Evolutionary conservation across 2,888 invertebrate species (phyloP).

Genomic region (Cactoblastis cactorum): DNA sequence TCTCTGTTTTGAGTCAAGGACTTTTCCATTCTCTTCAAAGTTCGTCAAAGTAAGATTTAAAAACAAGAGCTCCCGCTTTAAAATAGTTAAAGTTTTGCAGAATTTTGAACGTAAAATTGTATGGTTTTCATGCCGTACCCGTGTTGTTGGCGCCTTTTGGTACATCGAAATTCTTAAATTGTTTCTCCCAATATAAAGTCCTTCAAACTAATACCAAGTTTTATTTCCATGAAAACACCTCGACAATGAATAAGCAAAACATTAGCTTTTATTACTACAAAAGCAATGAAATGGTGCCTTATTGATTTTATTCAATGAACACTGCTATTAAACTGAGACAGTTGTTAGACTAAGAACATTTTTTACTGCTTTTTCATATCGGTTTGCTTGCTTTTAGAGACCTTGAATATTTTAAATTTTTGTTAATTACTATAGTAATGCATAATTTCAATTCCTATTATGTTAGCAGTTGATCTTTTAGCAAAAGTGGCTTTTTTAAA

Average conservation of each 20-base stretch:
- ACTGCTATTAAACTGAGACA: conserved; percentile 18
- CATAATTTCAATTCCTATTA: no score
- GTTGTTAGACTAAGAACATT: not conserved
- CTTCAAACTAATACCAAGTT: not conserved
- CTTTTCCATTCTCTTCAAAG: no score
- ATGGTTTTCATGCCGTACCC: conserved; percentile 20
- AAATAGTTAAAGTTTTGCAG: conserved; percentile 20
- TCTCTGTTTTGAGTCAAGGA: no score
- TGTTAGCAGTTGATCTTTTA: no score
- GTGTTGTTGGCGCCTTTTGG: not conserved
- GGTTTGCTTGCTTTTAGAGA: not conserved
- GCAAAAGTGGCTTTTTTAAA: no score
- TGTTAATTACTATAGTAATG: no score
- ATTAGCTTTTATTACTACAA: conserved; percentile 3
- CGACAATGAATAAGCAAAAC: not conserved
- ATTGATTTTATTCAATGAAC: conserved; percentile 26
- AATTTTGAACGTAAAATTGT: conserved; percentile 22
- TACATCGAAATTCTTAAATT: conserved; percentile 12
- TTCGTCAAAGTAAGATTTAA: not conserved
- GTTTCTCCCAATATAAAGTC: conserved; percentile 2
- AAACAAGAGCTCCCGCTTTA: conserved; percentile 1
- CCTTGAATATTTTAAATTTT: no score
- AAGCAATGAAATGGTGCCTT: not conserved
- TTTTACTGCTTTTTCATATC: not conserved
- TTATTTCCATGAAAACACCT: not conserved